phyloP scores from a whole-genome alignment of 2,888 invertebrate genomes.

The Cephalotes varians region DNA sequence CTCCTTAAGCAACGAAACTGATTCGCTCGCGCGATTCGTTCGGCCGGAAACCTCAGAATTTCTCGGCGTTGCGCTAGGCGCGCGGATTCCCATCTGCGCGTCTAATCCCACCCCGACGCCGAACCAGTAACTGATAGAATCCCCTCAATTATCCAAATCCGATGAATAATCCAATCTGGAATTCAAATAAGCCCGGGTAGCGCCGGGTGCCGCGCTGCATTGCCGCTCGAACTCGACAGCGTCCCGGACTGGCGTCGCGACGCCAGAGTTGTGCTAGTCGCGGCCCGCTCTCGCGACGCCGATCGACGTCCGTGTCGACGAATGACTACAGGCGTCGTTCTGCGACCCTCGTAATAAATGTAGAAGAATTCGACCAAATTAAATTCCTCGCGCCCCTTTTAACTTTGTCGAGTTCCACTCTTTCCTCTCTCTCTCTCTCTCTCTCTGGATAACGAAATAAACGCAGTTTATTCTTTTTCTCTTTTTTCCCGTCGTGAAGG shows the following conservation, averaged over 20 bases:
- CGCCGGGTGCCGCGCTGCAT: conserved; percentile 64
- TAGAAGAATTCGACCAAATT: conserved; percentile 81
- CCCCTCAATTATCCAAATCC: conserved; percentile 81
- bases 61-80: conserved; percentile 29
- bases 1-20: conserved; percentile 43
- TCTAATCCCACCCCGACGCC: conserved; percentile 62
- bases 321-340: conserved; percentile 67
- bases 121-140: conserved; percentile 80
- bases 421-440: too few species aligned
- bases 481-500: not conserved
- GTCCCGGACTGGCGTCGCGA: conserved; percentile 48
- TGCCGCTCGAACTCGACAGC: conserved; percentile 43
- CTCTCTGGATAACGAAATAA: conserved; percentile 10
- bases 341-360: conserved; percentile 77
- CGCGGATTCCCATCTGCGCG: conserved; percentile 59
- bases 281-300: conserved; percentile 49
- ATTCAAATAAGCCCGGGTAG: conserved; percentile 80
- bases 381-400: conserved; percentile 77
- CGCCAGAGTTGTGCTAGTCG: conserved; percentile 24
- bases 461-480: conserved; percentile 38
- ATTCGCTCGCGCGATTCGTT: conserved; percentile 21
- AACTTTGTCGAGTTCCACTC: conserved; percentile 57
- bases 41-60: conserved; percentile 43
- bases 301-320: conserved; percentile 47
- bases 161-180: conserved; percentile 83